Base-by-base conservation (phyloP, 2,113 vertebrate species). In the Apeltes quadracus region DNA sequence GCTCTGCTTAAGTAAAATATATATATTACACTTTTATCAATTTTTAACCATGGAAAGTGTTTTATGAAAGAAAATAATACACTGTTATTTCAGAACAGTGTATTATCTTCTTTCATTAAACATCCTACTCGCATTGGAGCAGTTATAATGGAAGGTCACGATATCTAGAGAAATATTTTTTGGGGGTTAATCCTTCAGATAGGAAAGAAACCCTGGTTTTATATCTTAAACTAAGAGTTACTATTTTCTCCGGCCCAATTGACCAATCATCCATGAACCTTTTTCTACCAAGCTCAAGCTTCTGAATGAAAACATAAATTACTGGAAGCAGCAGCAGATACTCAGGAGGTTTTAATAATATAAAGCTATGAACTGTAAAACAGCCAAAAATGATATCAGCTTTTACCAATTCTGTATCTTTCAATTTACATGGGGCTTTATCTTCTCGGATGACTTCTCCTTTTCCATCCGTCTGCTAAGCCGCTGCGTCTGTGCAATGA, bases 381-480 rank as follows among this genome's bases (percentile, higher is more conserved):
- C 56, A 61, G 54, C 58, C 64, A 75, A 66, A 25, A 79, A 74
- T 66, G 2, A 51, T 25, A 62, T 57, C 4, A 64, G 48, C 43
- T 43, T 41, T 55, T 61, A 51, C 32, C 59, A 63, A 29, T 78
- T 76, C 53, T 71, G 36, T 72, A 57, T 84, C 34, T 69, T 20
- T 73, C 82, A 63, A 67, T 79, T 77, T 77, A 69, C 57, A 39
- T 36, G 3, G 9, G 53, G 44, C 23, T 83, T 75, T 82, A 61
- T 82, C 63, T 79, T 78, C 77, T 72, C 9, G 46, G 69, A 50
- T 67, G 74, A 78, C 73, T 78, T 70, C 69, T 71, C 61, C 44
- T 76, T 75, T 61, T 78, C 68, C 83, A 70, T 76, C 80, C 83
- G 34, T 64, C 68, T 79, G 68, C 72, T 84, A 46, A 80, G 74